Base-by-base conservation (phyloP, 2,797 vertebrate genomes). In the Glyptemys insculpta region DNA sequence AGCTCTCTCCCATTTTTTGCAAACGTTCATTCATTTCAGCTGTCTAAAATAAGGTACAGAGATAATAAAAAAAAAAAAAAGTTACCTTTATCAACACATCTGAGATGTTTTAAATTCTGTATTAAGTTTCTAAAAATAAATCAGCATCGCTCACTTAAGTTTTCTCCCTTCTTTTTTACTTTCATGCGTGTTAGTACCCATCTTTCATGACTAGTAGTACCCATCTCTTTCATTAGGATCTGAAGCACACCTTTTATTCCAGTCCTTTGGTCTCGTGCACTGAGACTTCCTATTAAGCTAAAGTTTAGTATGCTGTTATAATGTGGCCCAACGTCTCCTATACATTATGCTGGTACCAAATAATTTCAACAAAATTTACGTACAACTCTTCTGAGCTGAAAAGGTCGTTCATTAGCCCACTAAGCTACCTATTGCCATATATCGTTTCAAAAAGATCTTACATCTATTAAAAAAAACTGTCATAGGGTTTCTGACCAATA, bases 11-110 rank as follows among this genome's bases (percentile, higher is more conserved):
- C 97, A 99, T 98, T 62, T 98, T 98, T 96, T 99, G 97, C 97
- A 99, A 97, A 57, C 99, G 98, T 93, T 99, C 98, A 37, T 99
- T 99, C 98, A 99, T 99, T 97, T 99, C 99, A 53, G 99, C 99
- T 19, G 99, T 99, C 99, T 99, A 76, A 95, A 90, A 90, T 5
- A 96, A 8, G 29, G n/a, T 29, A 86, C 23, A 68, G 47, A 34
- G 57, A 52, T 15, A 89, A 27, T 1, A 1, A 1, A 44, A 44
- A 41, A 41, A 1, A 1, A 44, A 44, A 44, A 44, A 79, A 37
- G 6, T 79, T 8, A 85, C 14, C 54, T 86, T 92, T 10, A 95
- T 84, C 15, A 4, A 94, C 12, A 79, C 19, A 81, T 41, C 19
- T 25, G 57, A 79, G 29, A 6, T 25, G 19, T 47, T 93, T 76